Conservation (phyloP, 2,888 invertebrate genomes). For the Podabrus alpinus region DNA sequence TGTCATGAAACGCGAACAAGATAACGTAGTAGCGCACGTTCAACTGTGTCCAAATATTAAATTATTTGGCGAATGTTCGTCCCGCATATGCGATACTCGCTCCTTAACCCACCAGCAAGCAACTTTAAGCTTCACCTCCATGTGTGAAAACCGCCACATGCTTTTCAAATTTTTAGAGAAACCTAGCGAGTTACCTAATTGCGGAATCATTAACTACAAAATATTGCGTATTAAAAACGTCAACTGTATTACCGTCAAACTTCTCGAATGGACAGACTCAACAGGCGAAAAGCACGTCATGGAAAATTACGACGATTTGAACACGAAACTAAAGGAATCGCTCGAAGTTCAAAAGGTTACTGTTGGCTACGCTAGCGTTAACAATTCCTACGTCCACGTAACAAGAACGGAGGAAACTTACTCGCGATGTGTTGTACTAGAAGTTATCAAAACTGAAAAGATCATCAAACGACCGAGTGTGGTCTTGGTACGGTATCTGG, state of each 20-base stretch:
- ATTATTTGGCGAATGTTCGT: slow-evolving; percentile 65
- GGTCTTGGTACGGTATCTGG: slow-evolving; percentile 63
- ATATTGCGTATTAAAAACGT: slow-evolving; percentile 64
- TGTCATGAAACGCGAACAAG: slow-evolving; percentile 51
- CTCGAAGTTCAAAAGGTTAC: slow-evolving; percentile 39
- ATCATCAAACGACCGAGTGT: slow-evolving; percentile 32
- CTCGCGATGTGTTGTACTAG: slow-evolving; percentile 62
- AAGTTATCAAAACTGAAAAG: slow-evolving; percentile 50
- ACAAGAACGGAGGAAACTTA: slow-evolving; percentile 56
- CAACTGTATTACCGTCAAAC: slow-evolving; percentile 64
- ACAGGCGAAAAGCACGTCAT: slow-evolving; percentile 33
- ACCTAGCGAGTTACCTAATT: slow-evolving; percentile 58
- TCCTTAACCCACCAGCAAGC: neutral
- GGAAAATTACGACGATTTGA: slow-evolving; percentile 40
- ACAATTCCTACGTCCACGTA: slow-evolving; percentile 63
- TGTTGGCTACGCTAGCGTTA: slow-evolving; percentile 55
- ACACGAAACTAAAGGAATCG: slow-evolving; percentile 25
- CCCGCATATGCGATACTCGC: neutral
- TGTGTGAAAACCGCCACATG: slow-evolving; percentile 67
- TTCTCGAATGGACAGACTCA: slow-evolving; percentile 55
- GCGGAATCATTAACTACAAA: slow-evolving; percentile 63
- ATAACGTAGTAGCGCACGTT: slow-evolving; percentile 52
- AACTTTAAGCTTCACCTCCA: slow-evolving; percentile 47
- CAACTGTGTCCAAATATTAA: slow-evolving; percentile 66
- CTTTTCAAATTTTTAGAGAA: slow-evolving; percentile 61